Evolutionary conservation across 1,140 invertebrate species (phyloP).

Genomic region (Cyrtorhinus lividipennis): DNA sequence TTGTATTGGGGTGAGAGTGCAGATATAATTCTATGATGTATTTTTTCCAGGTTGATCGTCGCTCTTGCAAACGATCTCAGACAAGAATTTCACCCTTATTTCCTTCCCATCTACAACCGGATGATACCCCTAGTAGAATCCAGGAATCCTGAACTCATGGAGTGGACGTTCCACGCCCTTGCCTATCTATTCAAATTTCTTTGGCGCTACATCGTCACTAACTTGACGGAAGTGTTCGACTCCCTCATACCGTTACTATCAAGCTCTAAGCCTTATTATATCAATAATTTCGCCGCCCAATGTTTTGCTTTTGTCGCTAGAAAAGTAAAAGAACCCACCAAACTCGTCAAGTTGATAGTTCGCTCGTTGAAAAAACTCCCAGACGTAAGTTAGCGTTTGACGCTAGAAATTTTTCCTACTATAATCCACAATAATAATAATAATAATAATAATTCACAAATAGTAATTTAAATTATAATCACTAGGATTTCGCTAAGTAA

Average conservation of each 20-base stretch:
- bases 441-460: not conserved
- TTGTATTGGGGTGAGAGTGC: too few relatives aligned
- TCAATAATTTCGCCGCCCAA: constrained; percentile 86
- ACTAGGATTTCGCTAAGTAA: too few relatives aligned
- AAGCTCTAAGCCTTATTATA: constrained; percentile 53
- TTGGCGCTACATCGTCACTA: constrained; percentile 63
- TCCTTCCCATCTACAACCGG: constrained; percentile 49
- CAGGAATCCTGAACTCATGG: constrained; percentile 65
- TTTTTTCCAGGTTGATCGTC: constrained; percentile 58
- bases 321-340: constrained; percentile 66
- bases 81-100: constrained; percentile 72
- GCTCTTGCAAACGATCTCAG: constrained; percentile 72
- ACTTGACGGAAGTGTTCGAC: constrained; percentile 58
- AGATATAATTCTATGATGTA: too few relatives aligned
- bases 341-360: constrained; percentile 56
- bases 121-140: constrained; percentile 56
- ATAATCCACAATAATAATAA: too few relatives aligned
- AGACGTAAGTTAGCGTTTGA: constrained; percentile 52
- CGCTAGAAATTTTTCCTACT: too few relatives aligned
- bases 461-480: not conserved
- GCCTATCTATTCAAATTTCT: constrained; percentile 82
- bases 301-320: constrained; percentile 83
- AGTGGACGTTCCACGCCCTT: constrained; percentile 65
- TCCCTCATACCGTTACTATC: constrained; percentile 58
- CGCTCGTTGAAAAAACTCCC: constrained; percentile 45